Evolutionary conservation across 1,140 invertebrate species (phyloP).

Genomic region (Euglossa dilemma): DNA sequence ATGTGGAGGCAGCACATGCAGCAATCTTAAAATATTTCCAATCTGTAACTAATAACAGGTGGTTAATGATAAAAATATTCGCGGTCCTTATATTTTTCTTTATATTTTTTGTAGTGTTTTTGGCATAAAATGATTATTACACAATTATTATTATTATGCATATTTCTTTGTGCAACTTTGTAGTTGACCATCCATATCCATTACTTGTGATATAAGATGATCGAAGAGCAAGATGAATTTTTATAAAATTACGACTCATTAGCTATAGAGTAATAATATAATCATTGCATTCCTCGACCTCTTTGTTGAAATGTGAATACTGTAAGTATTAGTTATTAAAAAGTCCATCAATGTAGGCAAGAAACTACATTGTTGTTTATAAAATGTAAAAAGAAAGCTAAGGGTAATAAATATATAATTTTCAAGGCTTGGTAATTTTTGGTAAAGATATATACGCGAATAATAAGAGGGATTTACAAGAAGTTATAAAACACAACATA

Average conservation of each 20-base stretch:
- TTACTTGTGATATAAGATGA: slow-evolving; percentile 58
- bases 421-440: slow-evolving; percentile 50
- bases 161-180: slow-evolving; percentile 34
- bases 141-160: slow-evolving; percentile 22
- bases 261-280: slow-evolving; percentile 45
- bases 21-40: slow-evolving; percentile 99
- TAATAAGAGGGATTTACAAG: neutral
- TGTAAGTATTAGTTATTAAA: slow-evolving; percentile 60
- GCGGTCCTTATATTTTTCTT: slow-evolving; percentile 99
- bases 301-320: slow-evolving; percentile 61
- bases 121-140: slow-evolving; percentile 85
- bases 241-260: slow-evolving; percentile 53
- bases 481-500: slow-evolving; percentile 49
- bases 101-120: slow-evolving; percentile 98
- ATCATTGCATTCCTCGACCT: slow-evolving; percentile 58
- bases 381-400: slow-evolving; percentile 61
- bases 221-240: slow-evolving; percentile 46
- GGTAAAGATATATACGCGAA: neutral
- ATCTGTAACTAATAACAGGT: slow-evolving; percentile 97
- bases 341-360: slow-evolving; percentile 42
- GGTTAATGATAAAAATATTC: slow-evolving; percentile 99
- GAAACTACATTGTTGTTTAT: slow-evolving; percentile 39
- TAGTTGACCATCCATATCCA: slow-evolving; percentile 56
- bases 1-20: slow-evolving; percentile 98
- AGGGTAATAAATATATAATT: slow-evolving; percentile 70